These are phyloP conservation scores for Hypothenemus hampei DNA, from an alignment of 1,140 invertebrate genomes.

Conservation along the genomic window DNA sequence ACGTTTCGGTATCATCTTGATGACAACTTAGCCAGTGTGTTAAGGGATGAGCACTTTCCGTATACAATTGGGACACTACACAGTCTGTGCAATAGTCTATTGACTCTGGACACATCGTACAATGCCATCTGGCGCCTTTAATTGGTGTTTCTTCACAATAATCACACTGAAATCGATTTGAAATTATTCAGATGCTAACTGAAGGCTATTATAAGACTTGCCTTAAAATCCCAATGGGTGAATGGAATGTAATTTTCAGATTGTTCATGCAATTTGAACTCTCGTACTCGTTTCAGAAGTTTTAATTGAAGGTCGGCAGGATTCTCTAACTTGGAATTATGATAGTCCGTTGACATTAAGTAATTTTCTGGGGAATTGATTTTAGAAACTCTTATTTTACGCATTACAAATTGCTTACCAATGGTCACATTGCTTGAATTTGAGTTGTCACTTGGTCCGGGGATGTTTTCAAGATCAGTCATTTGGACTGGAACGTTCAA, in stretches of 20 bases:
- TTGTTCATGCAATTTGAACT: constrained; percentile 35
- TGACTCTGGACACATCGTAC: constrained; percentile 48
- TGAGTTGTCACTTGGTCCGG: constrained; percentile 36
- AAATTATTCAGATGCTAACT: neutral
- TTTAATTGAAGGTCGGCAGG: constrained; percentile 30
- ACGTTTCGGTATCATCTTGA: constrained; percentile 9
- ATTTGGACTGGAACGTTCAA: constrained; percentile 60
- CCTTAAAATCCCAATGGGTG: constrained; percentile 22
- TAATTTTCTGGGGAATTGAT: constrained; percentile 4
- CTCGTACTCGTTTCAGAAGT: constrained; percentile 42
- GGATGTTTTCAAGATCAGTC: constrained; percentile 45
- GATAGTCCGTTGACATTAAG: constrained; percentile 18
- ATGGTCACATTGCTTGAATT: no score
- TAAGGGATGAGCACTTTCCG: constrained; percentile 40
- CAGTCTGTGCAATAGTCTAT: constrained; percentile 46
- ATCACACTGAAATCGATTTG: constrained; percentile 54
- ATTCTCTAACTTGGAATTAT: constrained; percentile 27
- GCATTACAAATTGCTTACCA: neutral
- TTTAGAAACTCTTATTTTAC: neutral
- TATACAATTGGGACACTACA: constrained; percentile 43
- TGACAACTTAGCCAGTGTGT: constrained; percentile 35
- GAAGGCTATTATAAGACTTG: constrained; percentile 5
- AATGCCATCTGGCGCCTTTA: constrained; percentile 66
- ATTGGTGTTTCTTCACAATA: constrained; percentile 63
- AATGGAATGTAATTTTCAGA: constrained; percentile 7